Evolutionary conservation across 2,113 vertebrate species (phyloP), one percentile per base, ranked within the genome.

Genomic region (Stegostoma tigrinum): DNA sequence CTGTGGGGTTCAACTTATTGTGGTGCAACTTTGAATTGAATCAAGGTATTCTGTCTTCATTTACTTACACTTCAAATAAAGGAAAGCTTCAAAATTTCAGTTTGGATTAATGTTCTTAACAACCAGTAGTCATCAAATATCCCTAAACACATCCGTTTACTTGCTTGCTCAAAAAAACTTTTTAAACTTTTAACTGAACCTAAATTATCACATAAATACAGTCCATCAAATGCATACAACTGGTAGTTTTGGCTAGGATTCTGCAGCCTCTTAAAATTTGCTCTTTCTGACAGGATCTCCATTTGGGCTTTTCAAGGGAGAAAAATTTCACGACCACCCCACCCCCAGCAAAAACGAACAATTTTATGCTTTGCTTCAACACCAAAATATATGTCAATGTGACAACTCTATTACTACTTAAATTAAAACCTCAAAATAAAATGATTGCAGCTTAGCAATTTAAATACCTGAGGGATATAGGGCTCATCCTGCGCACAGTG

Each of bases 401-500:
- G 38, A 70, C 42, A 95, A 30, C 38, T 23, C n/a, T 19, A 1
- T 72, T 42, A 19, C 10, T 27, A 14, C 27, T 48, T 72, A 95
- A 95, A 95, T 52, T 95, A 68, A 24, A 95, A 61, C 52, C 87
- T 64, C 52, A 90, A 90, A 68, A 48, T 95, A 3, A 95, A 95
- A 72, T 34, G 17, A 21, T 45, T 45, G 24, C 34, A 12, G 67
- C 2, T 64, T 21, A 66, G 89, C 6, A 66, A 93, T 38, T 95
- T 95, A 72, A 30, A 30, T 97, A 99, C 99, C 85, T 98, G 97
- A 4, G 99, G 99, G 96, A 99, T 98, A 96, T 98, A 98, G 4
- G 99, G 99, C 97, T 99, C 99, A 42, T 99, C 99, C 0, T 98
- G 98, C 48, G 99, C 99, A 96, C 99, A 99, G 97, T 99, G 99